These are phyloP conservation scores for Apeira syringaria DNA, from an alignment of 2,888 invertebrate species.

Conservation along the genomic window DNA sequence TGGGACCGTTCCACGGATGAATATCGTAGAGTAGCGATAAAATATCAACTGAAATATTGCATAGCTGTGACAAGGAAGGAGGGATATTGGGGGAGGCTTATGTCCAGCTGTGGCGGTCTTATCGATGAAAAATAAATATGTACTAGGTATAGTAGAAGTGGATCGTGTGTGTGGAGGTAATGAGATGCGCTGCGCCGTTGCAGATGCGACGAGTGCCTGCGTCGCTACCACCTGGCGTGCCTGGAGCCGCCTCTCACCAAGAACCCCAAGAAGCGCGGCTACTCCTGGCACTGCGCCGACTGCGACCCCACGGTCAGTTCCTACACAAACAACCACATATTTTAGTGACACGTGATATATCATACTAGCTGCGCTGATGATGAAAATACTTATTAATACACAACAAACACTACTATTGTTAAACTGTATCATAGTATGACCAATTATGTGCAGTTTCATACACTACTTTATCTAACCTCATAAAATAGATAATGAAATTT, in stretches of 20 bases:
- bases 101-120: too few species aligned
- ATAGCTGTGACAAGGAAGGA: too few species aligned
- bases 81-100: too few species aligned
- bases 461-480: too few species aligned
- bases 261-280: constrained; percentile 96
- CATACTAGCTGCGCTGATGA: neutral
- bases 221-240: constrained; percentile 96
- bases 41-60: too few species aligned
- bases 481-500: too few species aligned
- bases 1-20: too few species aligned
- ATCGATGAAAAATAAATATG: too few species aligned
- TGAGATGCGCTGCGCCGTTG: constrained; percentile 2
- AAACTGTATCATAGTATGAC: too few species aligned
- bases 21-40: too few species aligned
- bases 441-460: neutral
- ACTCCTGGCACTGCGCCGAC: constrained; percentile 97
- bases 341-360: neutral
- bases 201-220: constrained; percentile 96
- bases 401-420: neutral
- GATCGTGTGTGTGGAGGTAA: neutral
- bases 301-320: constrained; percentile 95
- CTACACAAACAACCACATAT: neutral
- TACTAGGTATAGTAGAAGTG: too few species aligned
- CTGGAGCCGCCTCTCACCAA: constrained; percentile 97
- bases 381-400: neutral